phyloP scores from a whole-genome alignment of 2,888 invertebrate genomes.

The Strigamia maritima region DNA sequence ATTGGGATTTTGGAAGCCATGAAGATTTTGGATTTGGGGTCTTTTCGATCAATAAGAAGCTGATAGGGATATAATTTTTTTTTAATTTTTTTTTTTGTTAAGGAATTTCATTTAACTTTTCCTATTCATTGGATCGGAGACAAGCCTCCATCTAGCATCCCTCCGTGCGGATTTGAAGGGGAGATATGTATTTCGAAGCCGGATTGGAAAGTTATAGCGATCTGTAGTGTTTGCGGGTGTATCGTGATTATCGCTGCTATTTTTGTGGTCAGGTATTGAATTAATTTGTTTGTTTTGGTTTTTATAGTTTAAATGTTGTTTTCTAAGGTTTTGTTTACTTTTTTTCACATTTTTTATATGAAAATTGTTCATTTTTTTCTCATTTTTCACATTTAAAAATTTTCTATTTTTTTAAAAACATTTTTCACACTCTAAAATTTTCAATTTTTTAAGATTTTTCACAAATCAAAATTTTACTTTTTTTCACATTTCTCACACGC shows the following conservation, averaged over 20 bases:
- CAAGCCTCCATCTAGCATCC: conserved; percentile 82
- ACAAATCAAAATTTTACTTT: no score
- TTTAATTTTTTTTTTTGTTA: neutral
- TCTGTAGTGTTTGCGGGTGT: conserved; percentile 63
- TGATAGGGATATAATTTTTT: neutral
- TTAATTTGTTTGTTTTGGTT: neutral
- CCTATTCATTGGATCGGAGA: conserved; percentile 76
- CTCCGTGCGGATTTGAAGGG: conserved; percentile 88
- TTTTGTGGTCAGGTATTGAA: conserved; percentile 65
- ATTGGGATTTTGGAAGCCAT: neutral
- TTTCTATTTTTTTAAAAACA: no score
- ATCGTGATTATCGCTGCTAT: conserved; percentile 65
- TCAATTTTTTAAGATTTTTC: no score
- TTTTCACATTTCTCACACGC: no score
- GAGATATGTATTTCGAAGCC: conserved; percentile 64
- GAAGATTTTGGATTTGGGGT: neutral
- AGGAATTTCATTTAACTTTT: conserved; percentile 52
- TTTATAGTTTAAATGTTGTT: no score
- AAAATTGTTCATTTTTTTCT: no score
- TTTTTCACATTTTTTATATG: neutral
- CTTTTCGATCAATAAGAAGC: neutral
- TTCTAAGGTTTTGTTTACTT: no score
- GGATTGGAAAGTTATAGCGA: conserved; percentile 57
- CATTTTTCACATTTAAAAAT: no score
- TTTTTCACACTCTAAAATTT: no score